These are phyloP conservation scores for Elephas maximus DNA, from an alignment of 2,113 vertebrate species.

Conservation along the genomic window DNA sequence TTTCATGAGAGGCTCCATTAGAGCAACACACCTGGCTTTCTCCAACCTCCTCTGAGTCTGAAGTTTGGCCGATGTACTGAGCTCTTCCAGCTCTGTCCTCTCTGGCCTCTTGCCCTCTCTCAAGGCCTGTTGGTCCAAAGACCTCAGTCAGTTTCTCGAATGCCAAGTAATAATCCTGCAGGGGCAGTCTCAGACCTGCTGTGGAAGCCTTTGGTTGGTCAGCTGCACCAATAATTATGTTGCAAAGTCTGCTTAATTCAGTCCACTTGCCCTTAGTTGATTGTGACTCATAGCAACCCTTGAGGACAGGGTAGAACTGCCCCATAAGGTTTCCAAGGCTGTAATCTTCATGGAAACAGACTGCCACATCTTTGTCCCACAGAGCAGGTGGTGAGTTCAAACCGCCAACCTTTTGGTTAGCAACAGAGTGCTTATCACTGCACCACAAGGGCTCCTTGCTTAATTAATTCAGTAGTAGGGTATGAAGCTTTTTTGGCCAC, in stretches of 20 bases:
- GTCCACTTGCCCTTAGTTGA: neutral
- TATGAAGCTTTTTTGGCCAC: neutral
- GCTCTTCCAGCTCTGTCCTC: rapidly evolving
- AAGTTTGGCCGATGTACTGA: neutral
- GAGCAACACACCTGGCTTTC: neutral
- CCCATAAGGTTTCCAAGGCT: neutral
- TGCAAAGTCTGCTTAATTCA: neutral
- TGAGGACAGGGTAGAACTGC: too few relatives aligned
- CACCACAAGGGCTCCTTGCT: neutral
- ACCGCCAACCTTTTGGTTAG: neutral
- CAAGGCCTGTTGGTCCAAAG: neutral
- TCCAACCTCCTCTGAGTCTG: neutral
- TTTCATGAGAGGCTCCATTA: neutral
- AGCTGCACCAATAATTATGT: neutral
- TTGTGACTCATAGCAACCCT: too few relatives aligned
- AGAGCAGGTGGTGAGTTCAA: neutral
- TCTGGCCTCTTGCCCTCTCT: neutral
- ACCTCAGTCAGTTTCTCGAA: neutral
- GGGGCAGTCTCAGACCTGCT: neutral
- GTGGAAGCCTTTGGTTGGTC: neutral
- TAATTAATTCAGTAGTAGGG: neutral
- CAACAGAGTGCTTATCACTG: neutral
- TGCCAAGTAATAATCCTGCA: neutral
- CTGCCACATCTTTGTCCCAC: neutral
- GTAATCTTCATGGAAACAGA: neutral